These are phyloP conservation scores for Sceloporus tristichus DNA, from an alignment of 2,113 vertebrate species.

Conservation along the genomic window DNA sequence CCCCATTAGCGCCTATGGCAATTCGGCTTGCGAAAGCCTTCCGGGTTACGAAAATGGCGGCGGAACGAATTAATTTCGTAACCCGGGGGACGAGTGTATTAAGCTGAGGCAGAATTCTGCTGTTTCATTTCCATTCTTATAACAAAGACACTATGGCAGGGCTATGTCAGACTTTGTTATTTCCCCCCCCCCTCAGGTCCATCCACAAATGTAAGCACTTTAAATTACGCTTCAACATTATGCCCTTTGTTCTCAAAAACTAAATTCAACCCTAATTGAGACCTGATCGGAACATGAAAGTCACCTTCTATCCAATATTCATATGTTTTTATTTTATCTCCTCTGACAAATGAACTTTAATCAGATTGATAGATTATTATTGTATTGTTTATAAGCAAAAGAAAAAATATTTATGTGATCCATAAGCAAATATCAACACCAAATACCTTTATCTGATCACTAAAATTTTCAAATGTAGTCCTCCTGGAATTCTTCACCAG, in stretches of 20 bases:
- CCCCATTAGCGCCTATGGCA: too few species aligned
- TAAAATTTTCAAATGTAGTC: too few species aligned
- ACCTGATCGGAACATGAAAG: background rate
- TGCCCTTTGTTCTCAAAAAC: too few species aligned
- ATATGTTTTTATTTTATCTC: background rate
- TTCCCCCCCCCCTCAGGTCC: background rate
- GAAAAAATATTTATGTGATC: too few species aligned
- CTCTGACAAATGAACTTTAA: constrained; percentile 4
- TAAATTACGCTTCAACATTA: background rate
- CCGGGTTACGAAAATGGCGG: too few species aligned
- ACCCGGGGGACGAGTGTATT: too few species aligned
- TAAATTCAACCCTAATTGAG: background rate
- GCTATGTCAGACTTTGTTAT: background rate
- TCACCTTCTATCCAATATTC: background rate
- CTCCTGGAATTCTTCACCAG: too few species aligned
- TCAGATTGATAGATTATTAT: background rate
- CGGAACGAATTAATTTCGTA: too few species aligned
- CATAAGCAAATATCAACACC: too few species aligned
- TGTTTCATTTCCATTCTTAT: background rate
- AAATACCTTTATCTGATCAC: too few species aligned
- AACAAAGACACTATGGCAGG: background rate
- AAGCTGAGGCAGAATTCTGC: background rate
- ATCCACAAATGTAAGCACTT: background rate
- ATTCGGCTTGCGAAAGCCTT: too few species aligned
- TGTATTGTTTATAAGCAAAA: too few species aligned